A percentile compares a stretch with the other conserved stretches of the same genome.
These are phyloP conservation scores for Drosophila recens DNA, from an alignment of 2,888 invertebrate species.

Conservation along the genomic window DNA sequence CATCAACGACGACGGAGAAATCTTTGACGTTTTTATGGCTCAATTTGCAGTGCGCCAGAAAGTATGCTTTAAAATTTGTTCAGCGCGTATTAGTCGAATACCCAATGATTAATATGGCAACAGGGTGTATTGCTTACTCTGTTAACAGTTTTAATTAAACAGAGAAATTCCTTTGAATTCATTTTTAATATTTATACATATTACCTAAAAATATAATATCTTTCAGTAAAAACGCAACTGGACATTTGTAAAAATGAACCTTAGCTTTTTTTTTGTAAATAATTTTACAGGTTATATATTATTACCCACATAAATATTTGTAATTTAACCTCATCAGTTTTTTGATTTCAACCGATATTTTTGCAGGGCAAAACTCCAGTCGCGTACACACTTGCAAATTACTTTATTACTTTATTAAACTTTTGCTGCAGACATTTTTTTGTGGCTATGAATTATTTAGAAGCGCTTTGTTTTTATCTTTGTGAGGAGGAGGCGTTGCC, in stretches of 20 bases:
- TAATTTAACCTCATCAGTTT: not conserved
- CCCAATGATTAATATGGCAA: constrained; percentile 14
- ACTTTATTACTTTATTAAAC: constrained; percentile 30
- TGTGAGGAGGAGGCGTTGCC: not conserved
- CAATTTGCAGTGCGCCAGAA: constrained; percentile 63
- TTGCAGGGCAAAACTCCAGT: constrained; percentile 14
- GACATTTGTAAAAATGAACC: too few relatives aligned
- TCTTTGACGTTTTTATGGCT: constrained; percentile 66
- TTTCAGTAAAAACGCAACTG: too few relatives aligned
- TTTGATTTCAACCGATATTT: not conserved
- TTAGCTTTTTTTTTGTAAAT: too few relatives aligned
- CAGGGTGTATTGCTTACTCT: too few relatives aligned
- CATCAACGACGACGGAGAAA: constrained; percentile 35
- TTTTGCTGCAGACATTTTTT: constrained; percentile 36
- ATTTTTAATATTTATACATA: too few relatives aligned
- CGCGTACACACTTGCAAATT: not conserved
- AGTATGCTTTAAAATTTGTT: constrained; percentile 49
- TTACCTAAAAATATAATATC: too few relatives aligned
- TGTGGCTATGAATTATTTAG: constrained; percentile 61
- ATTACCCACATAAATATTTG: not conserved
- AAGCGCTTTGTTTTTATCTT: constrained; percentile 44
- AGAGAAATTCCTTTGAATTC: too few relatives aligned
- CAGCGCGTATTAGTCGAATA: constrained; percentile 34
- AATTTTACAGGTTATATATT: not conserved
- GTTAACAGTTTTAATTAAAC: too few relatives aligned